Conservation (phyloP, 2,797 vertebrate genomes). For the Bovichtus diacanthus region DNA sequence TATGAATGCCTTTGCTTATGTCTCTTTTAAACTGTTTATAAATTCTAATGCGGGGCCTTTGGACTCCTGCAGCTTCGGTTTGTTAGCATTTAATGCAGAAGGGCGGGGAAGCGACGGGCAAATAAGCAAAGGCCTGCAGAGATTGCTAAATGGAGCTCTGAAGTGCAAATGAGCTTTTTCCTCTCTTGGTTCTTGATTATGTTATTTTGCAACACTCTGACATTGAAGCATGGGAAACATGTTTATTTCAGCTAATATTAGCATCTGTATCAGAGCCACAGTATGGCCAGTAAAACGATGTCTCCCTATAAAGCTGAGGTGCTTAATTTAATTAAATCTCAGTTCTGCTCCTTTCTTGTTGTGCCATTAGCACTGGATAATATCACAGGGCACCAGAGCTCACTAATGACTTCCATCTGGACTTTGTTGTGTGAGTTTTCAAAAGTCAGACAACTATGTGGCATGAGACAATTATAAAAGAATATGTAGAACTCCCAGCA, state of each 20-base stretch:
- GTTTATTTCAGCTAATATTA: constrained; percentile 79
- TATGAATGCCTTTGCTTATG: constrained; percentile 81
- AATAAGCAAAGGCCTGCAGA: constrained; percentile 84
- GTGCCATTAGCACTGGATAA: constrained; percentile 51
- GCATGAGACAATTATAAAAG: constrained; percentile 60
- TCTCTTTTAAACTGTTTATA: constrained; percentile 84
- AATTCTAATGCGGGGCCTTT: constrained; percentile 83
- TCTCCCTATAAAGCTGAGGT: constrained; percentile 40
- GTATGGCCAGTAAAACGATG: constrained; percentile 35
- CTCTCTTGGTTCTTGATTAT: constrained; percentile 61
- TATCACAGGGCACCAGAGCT: constrained; percentile 40
- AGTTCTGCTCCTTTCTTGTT: constrained; percentile 58
- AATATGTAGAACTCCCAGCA: constrained; percentile 43
- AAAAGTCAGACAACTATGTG: constrained; percentile 55
- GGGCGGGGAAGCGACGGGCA: constrained; percentile 77
- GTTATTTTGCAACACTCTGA: constrained; percentile 59
- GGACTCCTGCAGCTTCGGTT: constrained; percentile 80
- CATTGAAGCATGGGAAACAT: constrained; percentile 62
- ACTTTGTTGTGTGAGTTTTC: constrained; percentile 18
- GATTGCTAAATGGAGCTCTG: constrained; percentile 80
- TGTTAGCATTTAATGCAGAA: constrained; percentile 81
- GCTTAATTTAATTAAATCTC: constrained; percentile 63
- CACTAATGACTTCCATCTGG: constrained; percentile 63
- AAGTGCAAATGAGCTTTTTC: constrained; percentile 87
- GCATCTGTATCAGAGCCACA: constrained; percentile 39